phyloP scores from a whole-genome alignment of 2,888 invertebrate genomes.

The Drosophila fulvimacula region DNA sequence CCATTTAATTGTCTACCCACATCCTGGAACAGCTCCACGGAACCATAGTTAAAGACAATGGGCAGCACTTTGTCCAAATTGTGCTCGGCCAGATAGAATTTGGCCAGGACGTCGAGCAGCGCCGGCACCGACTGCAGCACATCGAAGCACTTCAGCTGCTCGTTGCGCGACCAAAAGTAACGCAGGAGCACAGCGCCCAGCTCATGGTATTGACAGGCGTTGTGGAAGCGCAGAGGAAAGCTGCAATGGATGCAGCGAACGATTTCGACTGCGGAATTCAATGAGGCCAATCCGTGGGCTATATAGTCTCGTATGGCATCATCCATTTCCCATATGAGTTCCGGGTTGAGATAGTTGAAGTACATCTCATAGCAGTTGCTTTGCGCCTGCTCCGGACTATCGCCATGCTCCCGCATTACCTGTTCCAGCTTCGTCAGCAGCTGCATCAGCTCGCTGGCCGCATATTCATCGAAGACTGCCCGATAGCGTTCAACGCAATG shows the following conservation, averaged over 20 bases:
- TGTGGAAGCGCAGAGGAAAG: slow-evolving; percentile 83
- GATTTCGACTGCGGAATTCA: slow-evolving; percentile 79
- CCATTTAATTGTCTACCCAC: slow-evolving; percentile 78
- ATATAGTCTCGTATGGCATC: slow-evolving; percentile 84
- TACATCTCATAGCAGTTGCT: slow-evolving; percentile 84
- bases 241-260: slow-evolving; percentile 83
- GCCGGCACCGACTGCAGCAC: slow-evolving; percentile 83
- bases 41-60: slow-evolving; percentile 83
- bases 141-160: slow-evolving; percentile 83
- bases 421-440: slow-evolving; percentile 80
- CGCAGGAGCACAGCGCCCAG: slow-evolving; percentile 83
- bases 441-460: slow-evolving; percentile 82
- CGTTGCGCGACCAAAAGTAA: slow-evolving; percentile 84
- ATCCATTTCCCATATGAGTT: slow-evolving; percentile 85
- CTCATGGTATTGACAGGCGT: slow-evolving; percentile 82
- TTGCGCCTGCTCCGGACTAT: slow-evolving; percentile 78
- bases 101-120: slow-evolving; percentile 83
- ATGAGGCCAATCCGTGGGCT: slow-evolving; percentile 80
- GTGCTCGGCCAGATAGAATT: slow-evolving; percentile 83
- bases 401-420: slow-evolving; percentile 84
- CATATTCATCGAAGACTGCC: slow-evolving; percentile 83
- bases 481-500: slow-evolving; percentile 84
- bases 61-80: slow-evolving; percentile 83
- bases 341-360: slow-evolving; percentile 84
- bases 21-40: slow-evolving; percentile 82